Evolutionary conservation across 1,140 invertebrate genomes (phyloP).

Genomic region (Drosophila dunni): DNA sequence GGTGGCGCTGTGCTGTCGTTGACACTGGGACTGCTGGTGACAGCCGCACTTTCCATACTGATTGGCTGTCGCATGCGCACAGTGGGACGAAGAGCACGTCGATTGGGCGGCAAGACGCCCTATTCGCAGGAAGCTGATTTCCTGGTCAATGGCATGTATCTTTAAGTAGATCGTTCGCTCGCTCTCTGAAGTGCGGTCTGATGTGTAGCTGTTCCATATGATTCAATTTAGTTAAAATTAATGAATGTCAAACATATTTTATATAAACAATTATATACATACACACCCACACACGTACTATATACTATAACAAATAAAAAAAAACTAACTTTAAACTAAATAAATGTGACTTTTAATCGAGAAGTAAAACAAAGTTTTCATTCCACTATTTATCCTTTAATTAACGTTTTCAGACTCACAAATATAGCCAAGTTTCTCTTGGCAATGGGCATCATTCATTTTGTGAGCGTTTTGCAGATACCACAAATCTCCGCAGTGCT

Average conservation of each 20-base stretch:
- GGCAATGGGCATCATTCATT: no score
- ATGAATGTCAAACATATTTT: constrained; percentile 72
- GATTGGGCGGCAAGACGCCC: constrained; percentile 90
- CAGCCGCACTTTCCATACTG: constrained; percentile 90
- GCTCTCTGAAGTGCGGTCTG: neutral
- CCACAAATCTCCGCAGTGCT: no score
- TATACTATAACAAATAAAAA: constrained; percentile 62
- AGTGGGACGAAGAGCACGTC: constrained; percentile 89
- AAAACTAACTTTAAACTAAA: constrained; percentile 33
- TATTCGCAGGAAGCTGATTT: constrained; percentile 98
- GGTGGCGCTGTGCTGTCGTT: constrained; percentile 94
- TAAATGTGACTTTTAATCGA: no score
- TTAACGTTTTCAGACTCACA: no score
- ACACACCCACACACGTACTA: constrained; percentile 19
- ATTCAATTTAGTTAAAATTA: constrained; percentile 51
- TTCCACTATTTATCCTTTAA: no score
- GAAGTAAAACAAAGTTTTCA: constrained; percentile 18
- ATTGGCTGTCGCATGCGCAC: constrained; percentile 92
- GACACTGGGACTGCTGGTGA: constrained; percentile 87
- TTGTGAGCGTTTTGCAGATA: no score
- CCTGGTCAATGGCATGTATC: constrained; percentile 98
- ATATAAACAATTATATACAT: constrained; percentile 72
- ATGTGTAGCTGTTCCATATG: constrained; percentile 17
- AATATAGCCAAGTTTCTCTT: no score
- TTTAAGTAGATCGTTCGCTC: constrained; percentile 86